phyloP scores from a whole-genome alignment of 2,113 vertebrate species.

The Phaetusa simplex region DNA sequence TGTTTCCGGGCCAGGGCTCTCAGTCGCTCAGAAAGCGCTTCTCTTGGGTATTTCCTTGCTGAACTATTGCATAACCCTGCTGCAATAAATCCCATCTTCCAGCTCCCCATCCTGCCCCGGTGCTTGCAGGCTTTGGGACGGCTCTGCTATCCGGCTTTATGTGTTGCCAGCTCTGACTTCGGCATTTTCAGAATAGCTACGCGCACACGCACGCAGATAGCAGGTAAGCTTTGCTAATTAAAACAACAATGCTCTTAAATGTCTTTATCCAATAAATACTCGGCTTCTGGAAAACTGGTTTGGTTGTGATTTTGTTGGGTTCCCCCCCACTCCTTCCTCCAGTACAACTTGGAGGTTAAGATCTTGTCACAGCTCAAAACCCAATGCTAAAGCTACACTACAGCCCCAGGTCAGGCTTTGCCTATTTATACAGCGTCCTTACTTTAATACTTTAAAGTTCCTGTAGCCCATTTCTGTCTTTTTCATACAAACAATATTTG shows the following conservation, averaged over 20 bases:
- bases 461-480: neutral
- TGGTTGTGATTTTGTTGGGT: neutral
- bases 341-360: neutral
- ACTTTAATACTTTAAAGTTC: neutral
- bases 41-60: neutral
- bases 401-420: neutral
- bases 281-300: neutral
- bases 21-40: neutral
- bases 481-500: neutral
- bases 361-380: neutral
- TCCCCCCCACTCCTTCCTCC: neutral
- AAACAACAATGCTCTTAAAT: neutral
- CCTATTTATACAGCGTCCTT: neutral
- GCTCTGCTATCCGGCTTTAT: neutral
- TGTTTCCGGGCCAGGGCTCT: neutral
- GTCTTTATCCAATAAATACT: neutral
- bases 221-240: neutral
- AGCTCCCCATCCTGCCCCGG: neutral
- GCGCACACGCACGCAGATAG: fast-evolving
- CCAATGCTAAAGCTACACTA: neutral
- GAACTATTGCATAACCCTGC: neutral
- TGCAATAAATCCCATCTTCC: neutral
- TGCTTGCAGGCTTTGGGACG: neutral
- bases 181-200: neutral
- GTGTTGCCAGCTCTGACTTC: neutral